Evolutionary conservation across 2,113 vertebrate species (phyloP), one percentile per base, ranked within the genome.

Genomic region (Cardinalis cardinalis): DNA sequence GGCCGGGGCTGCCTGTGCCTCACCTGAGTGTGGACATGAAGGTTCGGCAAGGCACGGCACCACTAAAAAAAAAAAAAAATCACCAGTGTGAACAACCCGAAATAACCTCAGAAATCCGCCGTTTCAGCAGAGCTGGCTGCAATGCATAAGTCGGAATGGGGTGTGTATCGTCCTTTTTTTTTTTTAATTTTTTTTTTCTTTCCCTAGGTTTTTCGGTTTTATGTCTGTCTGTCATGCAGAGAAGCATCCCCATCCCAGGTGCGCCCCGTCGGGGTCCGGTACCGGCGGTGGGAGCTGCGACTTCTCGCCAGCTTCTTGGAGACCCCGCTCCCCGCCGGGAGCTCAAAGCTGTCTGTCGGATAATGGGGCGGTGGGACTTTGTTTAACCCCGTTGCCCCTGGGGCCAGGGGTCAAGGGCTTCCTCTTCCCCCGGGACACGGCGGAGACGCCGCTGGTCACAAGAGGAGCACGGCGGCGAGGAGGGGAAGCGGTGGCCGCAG

Each of bases 361-460:
- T 93, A 92, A 95, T 81, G 93, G 84, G 93, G 84, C 92, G 89
- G 89, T 86, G 92, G 93, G 93, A 93, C 93, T 95, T 95, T 95
- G 95, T 92, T 95, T 95, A 95, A 95, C 95, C 95, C 44, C 74
- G 8, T 16, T 95, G 93, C 73, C 84, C 95, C 61, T 19, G 48
- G 56, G 87, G 89, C 87, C 93, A 95, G 52, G 56, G 95, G 95
- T 95, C 95, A 95, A 95, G 95, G 89, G 87, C 81, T 95, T 95
- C 89, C 73, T 92, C 81, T 84, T 88, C 56, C 87, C 83, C 68
- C 49, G 78, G 71, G 87, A 44, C 94, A 66, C 43, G n/a, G 58
- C 72, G 15, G 63, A 68, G 92, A 90, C 79, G 84, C 84, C 49
- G 71, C 18, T 56, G 71, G 74, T 60, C 51, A 48, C 51, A 64